Base-by-base conservation (phyloP, 1,140 invertebrate genomes). In the Camponotus pennsylvanicus region DNA sequence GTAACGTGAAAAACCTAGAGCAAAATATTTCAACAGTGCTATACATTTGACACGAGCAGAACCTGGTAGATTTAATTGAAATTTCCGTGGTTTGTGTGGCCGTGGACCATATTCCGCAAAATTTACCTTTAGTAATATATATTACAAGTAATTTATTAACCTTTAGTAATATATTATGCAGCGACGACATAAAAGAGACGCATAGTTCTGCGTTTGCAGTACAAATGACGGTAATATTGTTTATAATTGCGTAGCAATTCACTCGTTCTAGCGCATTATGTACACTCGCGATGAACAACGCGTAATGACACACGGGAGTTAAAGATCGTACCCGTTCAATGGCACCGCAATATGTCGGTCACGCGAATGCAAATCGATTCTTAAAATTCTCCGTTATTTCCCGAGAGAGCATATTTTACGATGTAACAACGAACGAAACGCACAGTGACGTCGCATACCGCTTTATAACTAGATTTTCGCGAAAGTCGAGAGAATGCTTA, bases 361-460 rank as follows among this genome's bases (percentile, higher is more conserved):
- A 86, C 61, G 69, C 49, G 69, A 73, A 32, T 57, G 42, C 37
- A 37, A 86, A 86, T 86, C 79, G 69, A 86, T 86, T 84, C 40
- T 59, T 75, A 67, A 73, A 86, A 83, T 67, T 83, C 69, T 6
- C 18, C 67, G 83, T 84, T 67, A 75, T 84, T 86, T 75, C 69
- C 85, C 40, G 4, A 34, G 59, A 49, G 69, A 55, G 42, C 49
- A 57, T 57, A 84, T 66, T 84, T 84, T 59, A 86, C 21, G 40
- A 59, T 27, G 61, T n/a, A 84, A 70, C 55, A 49, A 49, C 40
- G 15, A 34, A 45, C 37, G 52, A 34, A 82, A 75, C 52, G 55
- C 66, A 82, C 37, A 27, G 21, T 69, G 49, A 83, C 42, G 52
- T 34, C 13, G 45, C 32, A 15, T 27, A 32, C 18, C 32, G 13